Evolutionary conservation across 2,113 vertebrate species (phyloP).

Genomic region (Trachemys scripta): DNA sequence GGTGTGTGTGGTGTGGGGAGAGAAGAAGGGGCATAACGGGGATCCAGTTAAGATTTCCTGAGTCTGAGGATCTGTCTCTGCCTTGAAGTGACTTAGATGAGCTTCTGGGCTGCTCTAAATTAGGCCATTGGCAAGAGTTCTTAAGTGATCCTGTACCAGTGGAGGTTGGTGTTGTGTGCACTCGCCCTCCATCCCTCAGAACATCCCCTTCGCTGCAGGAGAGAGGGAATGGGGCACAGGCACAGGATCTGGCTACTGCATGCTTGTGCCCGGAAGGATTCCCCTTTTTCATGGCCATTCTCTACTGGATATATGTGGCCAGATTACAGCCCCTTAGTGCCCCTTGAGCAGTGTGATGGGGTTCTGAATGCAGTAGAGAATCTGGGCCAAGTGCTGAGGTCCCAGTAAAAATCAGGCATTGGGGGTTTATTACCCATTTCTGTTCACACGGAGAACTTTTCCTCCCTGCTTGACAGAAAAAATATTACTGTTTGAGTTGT

Average conservation of each 20-base stretch:
- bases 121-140: neutral
- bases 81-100: neutral
- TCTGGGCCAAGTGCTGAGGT: neutral
- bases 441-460: conserved; percentile 36
- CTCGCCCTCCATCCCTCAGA: neutral
- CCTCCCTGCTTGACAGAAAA: conserved; percentile 19
- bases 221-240: neutral
- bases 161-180: neutral
- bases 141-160: neutral
- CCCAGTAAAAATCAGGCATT: neutral
- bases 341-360: neutral
- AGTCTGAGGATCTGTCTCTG: neutral
- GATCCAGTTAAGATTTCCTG: neutral
- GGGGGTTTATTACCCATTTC: neutral
- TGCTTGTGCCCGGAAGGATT: neutral
- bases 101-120: neutral
- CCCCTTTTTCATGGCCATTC: neutral
- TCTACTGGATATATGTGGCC: neutral
- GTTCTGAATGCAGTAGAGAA: neutral
- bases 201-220: neutral
- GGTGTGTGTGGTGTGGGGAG: neutral
- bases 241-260: neutral
- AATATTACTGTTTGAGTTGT: neutral
- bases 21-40: neutral
- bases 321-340: neutral